Conservation (phyloP, 2,797 vertebrate genomes). For the Erpetoichthys calabaricus region DNA sequence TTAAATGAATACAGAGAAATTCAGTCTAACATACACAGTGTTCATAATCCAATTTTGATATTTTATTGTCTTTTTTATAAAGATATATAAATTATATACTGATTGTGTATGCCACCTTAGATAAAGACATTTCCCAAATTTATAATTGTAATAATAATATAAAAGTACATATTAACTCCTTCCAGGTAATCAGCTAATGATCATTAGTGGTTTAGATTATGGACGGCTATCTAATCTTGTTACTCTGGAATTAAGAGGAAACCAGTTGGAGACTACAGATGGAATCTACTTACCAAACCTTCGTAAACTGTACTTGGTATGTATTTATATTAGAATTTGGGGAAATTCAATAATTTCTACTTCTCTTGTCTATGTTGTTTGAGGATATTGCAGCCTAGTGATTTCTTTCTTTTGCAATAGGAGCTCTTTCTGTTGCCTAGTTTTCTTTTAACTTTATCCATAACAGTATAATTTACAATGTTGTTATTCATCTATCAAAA, state of each 20-base stretch:
- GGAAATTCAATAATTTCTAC: background rate
- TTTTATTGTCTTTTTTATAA: too few relatives aligned
- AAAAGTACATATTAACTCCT: slow-evolving; percentile 4
- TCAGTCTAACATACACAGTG: too few relatives aligned
- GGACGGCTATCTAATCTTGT: slow-evolving; percentile 52
- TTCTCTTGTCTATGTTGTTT: background rate
- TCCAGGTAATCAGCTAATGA: slow-evolving; percentile 66
- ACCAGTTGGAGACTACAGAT: slow-evolving; percentile 58
- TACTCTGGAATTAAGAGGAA: slow-evolving; percentile 72
- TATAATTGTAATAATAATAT: too few relatives aligned
- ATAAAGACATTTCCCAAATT: too few relatives aligned
- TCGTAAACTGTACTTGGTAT: slow-evolving; percentile 69
- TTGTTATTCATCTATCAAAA: background rate
- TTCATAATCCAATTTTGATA: too few relatives aligned
- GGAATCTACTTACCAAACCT: slow-evolving; percentile 70
- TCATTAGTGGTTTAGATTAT: slow-evolving; percentile 43
- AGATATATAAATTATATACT: too few relatives aligned
- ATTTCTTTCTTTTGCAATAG: background rate
- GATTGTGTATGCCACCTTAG: too few relatives aligned
- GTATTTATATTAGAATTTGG: background rate
- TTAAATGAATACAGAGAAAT: too few relatives aligned
- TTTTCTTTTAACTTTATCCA: background rate
- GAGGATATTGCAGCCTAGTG: background rate
- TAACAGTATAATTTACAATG: background rate
- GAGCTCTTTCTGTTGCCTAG: background rate